These are phyloP conservation scores for Steromphala cineraria DNA, from an alignment of 2,888 invertebrate genomes.

Conservation along the genomic window DNA sequence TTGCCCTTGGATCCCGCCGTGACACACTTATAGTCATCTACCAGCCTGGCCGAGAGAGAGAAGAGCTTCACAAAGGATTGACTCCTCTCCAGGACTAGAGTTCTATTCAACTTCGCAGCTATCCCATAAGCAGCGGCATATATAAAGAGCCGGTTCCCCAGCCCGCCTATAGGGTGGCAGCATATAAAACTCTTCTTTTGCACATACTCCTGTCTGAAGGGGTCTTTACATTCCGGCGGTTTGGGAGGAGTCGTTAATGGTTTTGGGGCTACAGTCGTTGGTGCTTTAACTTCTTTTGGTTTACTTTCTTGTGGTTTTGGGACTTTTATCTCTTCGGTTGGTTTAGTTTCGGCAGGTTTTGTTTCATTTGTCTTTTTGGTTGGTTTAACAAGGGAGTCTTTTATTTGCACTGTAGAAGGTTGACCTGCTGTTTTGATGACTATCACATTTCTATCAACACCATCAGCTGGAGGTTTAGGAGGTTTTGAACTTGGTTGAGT, in stretches of 20 bases:
- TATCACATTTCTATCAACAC: too few relatives aligned
- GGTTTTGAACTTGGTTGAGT: too few relatives aligned
- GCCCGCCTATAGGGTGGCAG: conserved; percentile 37
- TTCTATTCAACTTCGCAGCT: conserved; percentile 35
- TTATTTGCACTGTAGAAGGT: too few relatives aligned
- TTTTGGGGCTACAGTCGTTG: not conserved
- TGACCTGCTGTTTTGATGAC: too few relatives aligned
- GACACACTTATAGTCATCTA: not conserved
- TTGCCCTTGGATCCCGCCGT: not conserved
- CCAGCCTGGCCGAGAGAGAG: not conserved
- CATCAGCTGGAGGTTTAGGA: too few relatives aligned
- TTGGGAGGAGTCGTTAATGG: not conserved
- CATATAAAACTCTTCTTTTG: not conserved
- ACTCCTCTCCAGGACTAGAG: conserved; percentile 24
- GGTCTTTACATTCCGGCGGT: not conserved
- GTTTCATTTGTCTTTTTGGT: too few relatives aligned
- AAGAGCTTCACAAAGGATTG: conserved; percentile 24
- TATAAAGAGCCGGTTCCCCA: conserved; percentile 53
- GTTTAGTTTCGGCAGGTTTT: too few relatives aligned
- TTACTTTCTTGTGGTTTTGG: too few relatives aligned
- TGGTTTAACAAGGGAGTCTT: too few relatives aligned
- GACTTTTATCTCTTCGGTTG: too few relatives aligned
- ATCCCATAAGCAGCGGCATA: conserved; percentile 52
- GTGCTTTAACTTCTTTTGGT: too few relatives aligned
- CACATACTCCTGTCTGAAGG: not conserved